Evolutionary conservation across 2,113 vertebrate genomes (phyloP), one percentile per base, ranked within the genome.

Genomic region (Onychostruthus taczanowskii): DNA sequence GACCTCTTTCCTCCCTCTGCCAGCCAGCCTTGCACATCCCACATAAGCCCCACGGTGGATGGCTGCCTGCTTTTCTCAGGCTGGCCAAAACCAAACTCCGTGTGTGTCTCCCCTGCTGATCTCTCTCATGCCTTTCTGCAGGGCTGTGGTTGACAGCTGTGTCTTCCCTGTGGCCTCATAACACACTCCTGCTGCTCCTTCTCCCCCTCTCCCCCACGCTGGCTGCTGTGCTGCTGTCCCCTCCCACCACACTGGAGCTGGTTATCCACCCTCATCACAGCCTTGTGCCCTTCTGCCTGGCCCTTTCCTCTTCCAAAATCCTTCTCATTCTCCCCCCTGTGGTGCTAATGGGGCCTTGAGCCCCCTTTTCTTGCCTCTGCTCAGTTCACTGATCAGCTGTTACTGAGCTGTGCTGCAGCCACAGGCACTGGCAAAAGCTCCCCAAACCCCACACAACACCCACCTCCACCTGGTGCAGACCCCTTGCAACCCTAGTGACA

Each of bases 81-180:
- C 39, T 55, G 85, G 55, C 75, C 53, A 66, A 87, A 93, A 47
- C 35, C 44, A 41, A 66, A 10, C 56, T 67, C 33, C 1, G 2
- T 55, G 66, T 33, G 47, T 31, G 16, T 55, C 47, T 84, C 70
- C 52, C 69, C 67, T 79, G 75, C 82, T 56, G 82, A 94, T 64
- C 53, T 31, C 16, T 3, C 73, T 77, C 46, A 24, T 41, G 55
- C 59, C 59, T 76, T 84, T 78, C 78, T 72, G 35, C 37, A 43
- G 85, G 82, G 74, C 93, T 82, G 73, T 63, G 69, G 56, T 11
- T 84, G 53, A 81, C 87, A 89, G 89, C 70, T 82, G 81, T 16
- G 9, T 82, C 90, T 75, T 93, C 81, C 52, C 84, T 0, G 2
- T 5, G 41, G 81, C 61, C 81, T 72, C 7, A 1, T 70, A 75